Evolutionary conservation across 2,888 invertebrate species (phyloP), one percentile per base, ranked within the genome.

Genomic region (Candidula unifasciata): DNA sequence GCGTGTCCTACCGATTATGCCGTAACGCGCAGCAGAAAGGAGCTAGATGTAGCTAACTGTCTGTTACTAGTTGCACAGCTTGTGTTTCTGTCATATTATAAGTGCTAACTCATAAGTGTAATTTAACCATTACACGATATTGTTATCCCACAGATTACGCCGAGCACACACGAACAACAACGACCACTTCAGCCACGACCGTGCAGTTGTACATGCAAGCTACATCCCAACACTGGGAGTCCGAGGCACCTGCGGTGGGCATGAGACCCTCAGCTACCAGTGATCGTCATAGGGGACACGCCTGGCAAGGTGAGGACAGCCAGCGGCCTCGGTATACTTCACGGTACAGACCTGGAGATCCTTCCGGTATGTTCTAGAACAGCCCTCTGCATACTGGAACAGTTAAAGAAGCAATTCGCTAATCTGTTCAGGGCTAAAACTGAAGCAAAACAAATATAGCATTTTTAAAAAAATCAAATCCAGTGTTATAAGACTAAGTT

Each of bases 201-300:
- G 57, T 52, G 35, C 16, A 57, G 30, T 21, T 37, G 54, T 80
- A 52, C 44, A 52, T 78, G 33, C 64, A 35, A 60, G 78, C 37
- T 24, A 78, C 78, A n/a, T 64, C 44, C 68, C 44, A 44, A n/a
- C 37, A 35, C 66, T 37, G 44, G 27, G 27, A 68, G 0, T 37
- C 44, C 3, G 33, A 54, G 18, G 1, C 24, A 3, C 66, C 78
- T 3, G 6, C 44, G 16, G 30, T 68, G 18, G 10, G 27, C 21
- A 16, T 52, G 44, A 66, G 66, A 10, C 79, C 79, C 6, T 13
- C 79, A 27, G 79, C 79, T 33, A 68, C 13, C 66, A 79, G 79
- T 27, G 79, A 79, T 30, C 79, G 68, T 3, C 52, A 66, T 0
- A 66, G 27, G 24, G 52, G 68, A 27, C 21, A 18, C 3, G n/a